Evolutionary conservation across 2,888 invertebrate species (phyloP).

Genomic region (Drosophila mettleri): DNA sequence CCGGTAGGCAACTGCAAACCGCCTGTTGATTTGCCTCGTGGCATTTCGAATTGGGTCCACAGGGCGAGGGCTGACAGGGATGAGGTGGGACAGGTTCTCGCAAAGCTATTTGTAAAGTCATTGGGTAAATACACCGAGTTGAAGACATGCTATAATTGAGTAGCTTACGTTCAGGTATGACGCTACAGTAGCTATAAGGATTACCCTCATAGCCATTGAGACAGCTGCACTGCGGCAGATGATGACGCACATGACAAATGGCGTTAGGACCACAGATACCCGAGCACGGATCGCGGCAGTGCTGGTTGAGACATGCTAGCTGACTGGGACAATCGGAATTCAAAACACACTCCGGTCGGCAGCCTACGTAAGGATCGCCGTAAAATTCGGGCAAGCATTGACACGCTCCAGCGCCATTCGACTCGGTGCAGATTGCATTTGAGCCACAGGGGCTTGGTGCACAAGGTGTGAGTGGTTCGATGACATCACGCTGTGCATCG

Average conservation of each 20-base stretch:
- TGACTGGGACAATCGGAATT: constrained; percentile 90
- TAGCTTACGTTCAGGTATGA: constrained; percentile 85
- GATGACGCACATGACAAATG: constrained; percentile 90
- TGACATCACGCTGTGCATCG: constrained; percentile 54
- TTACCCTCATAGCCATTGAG: constrained; percentile 90
- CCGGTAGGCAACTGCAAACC: constrained; percentile 87
- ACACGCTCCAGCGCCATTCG: constrained; percentile 88
- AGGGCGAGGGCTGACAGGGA: constrained; percentile 88
- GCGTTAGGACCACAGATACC: constrained; percentile 91
- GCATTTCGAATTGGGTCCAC: constrained; percentile 89
- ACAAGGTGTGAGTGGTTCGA: constrained; percentile 86
- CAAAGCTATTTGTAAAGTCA: constrained; percentile 64
- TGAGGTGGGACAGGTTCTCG: constrained; percentile 83
- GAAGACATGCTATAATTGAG: not conserved
- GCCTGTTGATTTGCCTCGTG: constrained; percentile 86
- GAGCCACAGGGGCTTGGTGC: constrained; percentile 91
- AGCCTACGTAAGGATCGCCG: constrained; percentile 92
- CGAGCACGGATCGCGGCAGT: constrained; percentile 91
- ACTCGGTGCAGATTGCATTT: constrained; percentile 90
- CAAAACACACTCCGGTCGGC: constrained; percentile 90
- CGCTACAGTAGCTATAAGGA: constrained; percentile 89
- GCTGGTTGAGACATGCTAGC: constrained; percentile 89
- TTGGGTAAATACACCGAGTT: constrained; percentile 15
- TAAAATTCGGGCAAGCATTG: constrained; percentile 89
- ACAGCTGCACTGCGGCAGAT: constrained; percentile 90